Conservation (phyloP, 2,888 invertebrate genomes). For the Philereme transversata region DNA sequence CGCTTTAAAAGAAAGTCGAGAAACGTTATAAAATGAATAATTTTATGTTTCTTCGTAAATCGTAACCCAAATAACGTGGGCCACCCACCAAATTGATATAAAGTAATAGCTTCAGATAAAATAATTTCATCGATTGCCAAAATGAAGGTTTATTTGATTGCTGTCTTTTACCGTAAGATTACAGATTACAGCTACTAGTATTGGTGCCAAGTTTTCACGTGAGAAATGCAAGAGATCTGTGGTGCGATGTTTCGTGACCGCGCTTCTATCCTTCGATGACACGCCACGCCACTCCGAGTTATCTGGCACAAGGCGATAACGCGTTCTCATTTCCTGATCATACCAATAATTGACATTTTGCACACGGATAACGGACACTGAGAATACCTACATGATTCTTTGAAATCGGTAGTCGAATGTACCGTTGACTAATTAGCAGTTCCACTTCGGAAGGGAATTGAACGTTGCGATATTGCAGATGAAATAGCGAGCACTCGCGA, state of each 20-base stretch:
- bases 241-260: slow-evolving; percentile 67
- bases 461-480: slow-evolving; percentile 25
- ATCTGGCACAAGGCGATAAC: slow-evolving; percentile 74
- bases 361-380: slow-evolving; percentile 27
- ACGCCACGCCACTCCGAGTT: slow-evolving; percentile 70
- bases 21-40: slow-evolving; percentile 23
- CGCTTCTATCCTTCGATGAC: slow-evolving; percentile 61
- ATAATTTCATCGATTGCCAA: slow-evolving; percentile 4
- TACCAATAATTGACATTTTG: slow-evolving; percentile 39
- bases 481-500: slow-evolving; percentile 25
- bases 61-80: slow-evolving; percentile 19
- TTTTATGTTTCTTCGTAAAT: slow-evolving; percentile 20
- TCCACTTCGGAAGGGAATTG: slow-evolving; percentile 26
- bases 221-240: slow-evolving; percentile 32
- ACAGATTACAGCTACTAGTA: slow-evolving; percentile 17
- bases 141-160: slow-evolving; percentile 9
- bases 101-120: slow-evolving; percentile 7
- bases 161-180: slow-evolving; percentile 30
- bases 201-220: slow-evolving; percentile 34
- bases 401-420: slow-evolving; percentile 30
- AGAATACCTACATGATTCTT: slow-evolving; percentile 21
- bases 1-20: slow-evolving; percentile 19
- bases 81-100: slow-evolving; percentile 17
- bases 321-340: slow-evolving; percentile 67
- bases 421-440: slow-evolving; percentile 38